These are phyloP conservation scores for Anabas testudineus DNA, from an alignment of 2,797 vertebrate species.

Conservation along the genomic window DNA sequence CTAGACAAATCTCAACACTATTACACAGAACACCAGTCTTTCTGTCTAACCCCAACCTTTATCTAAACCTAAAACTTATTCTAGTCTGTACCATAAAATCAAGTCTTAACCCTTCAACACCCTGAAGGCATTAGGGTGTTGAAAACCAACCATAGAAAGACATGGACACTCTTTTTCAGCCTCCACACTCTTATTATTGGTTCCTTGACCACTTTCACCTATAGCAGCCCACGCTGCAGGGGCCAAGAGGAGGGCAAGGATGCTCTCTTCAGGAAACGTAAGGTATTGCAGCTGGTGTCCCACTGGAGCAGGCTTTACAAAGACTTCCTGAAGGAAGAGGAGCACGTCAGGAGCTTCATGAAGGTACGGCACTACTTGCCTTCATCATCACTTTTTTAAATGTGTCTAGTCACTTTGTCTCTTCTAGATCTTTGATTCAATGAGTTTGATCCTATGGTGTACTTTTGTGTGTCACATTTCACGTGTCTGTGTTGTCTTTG, in stretches of 20 bases:
- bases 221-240: slow-evolving; percentile 92
- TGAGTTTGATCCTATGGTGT: slow-evolving; percentile 21
- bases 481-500: slow-evolving; percentile 23
- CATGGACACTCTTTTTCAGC: slow-evolving; percentile 4
- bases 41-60: too few species aligned
- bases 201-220: slow-evolving; percentile 86
- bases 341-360: slow-evolving; percentile 95
- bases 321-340: slow-evolving; percentile 95
- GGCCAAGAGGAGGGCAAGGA: slow-evolving; percentile 94
- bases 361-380: slow-evolving; percentile 83
- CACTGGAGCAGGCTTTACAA: slow-evolving; percentile 97
- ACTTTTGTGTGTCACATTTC: slow-evolving; percentile 24
- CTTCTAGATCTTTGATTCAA: slow-evolving; percentile 1
- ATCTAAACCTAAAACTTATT: too few species aligned
- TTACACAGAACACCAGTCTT: background rate
- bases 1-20: background rate
- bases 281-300: slow-evolving; percentile 95
- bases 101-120: too few species aligned
- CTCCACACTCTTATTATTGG: slow-evolving; percentile 8
- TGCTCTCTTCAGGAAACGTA: slow-evolving; percentile 93
- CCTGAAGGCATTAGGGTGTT: too few species aligned
- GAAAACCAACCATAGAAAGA: too few species aligned
- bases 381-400: background rate
- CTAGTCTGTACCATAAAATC: too few species aligned
- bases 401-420: too few species aligned